These are phyloP conservation scores for Camponotus pennsylvanicus DNA, from an alignment of 1,140 invertebrate species.

Conservation along the genomic window DNA sequence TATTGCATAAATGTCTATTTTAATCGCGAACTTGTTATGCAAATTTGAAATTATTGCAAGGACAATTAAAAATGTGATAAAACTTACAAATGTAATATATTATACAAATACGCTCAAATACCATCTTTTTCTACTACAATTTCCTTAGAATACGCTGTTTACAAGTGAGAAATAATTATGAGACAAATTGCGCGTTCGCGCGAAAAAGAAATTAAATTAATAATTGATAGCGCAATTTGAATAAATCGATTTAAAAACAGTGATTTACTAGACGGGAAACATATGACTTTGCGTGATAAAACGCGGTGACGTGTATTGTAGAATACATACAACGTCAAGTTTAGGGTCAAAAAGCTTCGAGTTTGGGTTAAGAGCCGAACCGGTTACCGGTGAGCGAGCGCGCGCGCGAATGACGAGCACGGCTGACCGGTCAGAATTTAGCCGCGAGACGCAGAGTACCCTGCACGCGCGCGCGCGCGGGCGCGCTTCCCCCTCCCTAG, in stretches of 20 bases:
- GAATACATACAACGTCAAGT: constrained; percentile 4
- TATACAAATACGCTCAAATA: not conserved
- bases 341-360: not conserved
- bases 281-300: constrained; percentile 24
- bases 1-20: not conserved
- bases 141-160: not conserved
- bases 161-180: constrained; percentile 16
- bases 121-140: not conserved
- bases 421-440: constrained; percentile 50
- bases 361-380: not conserved
- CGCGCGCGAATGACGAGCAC: constrained; percentile 9
- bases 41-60: not conserved
- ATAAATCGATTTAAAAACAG: constrained; percentile 5
- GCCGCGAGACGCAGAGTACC: constrained; percentile 15
- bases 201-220: too few species aligned
- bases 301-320: not conserved
- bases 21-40: not conserved
- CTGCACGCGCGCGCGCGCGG: constrained; percentile 34
- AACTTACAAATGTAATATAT: not conserved
- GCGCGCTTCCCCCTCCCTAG: constrained; percentile 46
- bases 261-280: not conserved
- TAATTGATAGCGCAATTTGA: not conserved
- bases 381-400: not conserved
- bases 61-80: not conserved
- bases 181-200: not conserved